A percentile compares a stretch with the other conserved stretches of the same genome.
phyloP scores from a whole-genome alignment of 2,797 vertebrate species.

The Protonibea diacanthus region DNA sequence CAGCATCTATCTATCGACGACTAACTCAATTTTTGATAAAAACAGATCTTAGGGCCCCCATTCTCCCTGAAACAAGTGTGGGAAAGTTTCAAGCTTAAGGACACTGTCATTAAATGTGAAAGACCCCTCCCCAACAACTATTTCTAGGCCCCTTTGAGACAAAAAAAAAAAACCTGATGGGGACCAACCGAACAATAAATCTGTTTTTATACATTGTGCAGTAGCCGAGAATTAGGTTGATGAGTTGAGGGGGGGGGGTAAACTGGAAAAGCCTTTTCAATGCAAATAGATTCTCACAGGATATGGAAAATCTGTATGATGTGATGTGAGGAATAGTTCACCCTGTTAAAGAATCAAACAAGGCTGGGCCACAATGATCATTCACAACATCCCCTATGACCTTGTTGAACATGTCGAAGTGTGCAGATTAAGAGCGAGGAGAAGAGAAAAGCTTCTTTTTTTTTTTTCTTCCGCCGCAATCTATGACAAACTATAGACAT shows the following conservation, averaged over 20 bases:
- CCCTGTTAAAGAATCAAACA: conserved; percentile 27
- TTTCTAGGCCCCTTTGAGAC: conserved; percentile 73
- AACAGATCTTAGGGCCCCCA: conserved; percentile 71
- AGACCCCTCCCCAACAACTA: conserved; percentile 72
- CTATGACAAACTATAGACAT: conserved; percentile 34
- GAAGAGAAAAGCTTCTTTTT: conserved; percentile 27
- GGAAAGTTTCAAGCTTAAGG: conserved; percentile 78
- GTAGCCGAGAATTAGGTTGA: conserved; percentile 69
- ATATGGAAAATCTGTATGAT: conserved; percentile 35
- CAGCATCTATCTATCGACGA: conserved; percentile 70
- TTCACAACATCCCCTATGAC: conserved; percentile 46
- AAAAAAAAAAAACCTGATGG: conserved; percentile 68
- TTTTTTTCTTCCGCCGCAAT: neutral
- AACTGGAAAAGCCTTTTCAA: conserved; percentile 62
- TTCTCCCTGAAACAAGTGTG: conserved; percentile 68
- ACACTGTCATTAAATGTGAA: conserved; percentile 74
- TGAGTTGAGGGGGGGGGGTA: conserved; percentile 43
- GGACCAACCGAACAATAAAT: conserved; percentile 77
- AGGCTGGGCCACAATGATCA: conserved; percentile 20
- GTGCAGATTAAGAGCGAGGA: conserved; percentile 37
- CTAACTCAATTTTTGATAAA: conserved; percentile 77
- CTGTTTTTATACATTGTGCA: conserved; percentile 72
- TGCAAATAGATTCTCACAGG: conserved; percentile 57
- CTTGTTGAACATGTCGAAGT: conserved; percentile 47
- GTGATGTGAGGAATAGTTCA: too few species aligned